Base-by-base conservation (phyloP, 2,797 vertebrate species). In the Bufotes viridis region DNA sequence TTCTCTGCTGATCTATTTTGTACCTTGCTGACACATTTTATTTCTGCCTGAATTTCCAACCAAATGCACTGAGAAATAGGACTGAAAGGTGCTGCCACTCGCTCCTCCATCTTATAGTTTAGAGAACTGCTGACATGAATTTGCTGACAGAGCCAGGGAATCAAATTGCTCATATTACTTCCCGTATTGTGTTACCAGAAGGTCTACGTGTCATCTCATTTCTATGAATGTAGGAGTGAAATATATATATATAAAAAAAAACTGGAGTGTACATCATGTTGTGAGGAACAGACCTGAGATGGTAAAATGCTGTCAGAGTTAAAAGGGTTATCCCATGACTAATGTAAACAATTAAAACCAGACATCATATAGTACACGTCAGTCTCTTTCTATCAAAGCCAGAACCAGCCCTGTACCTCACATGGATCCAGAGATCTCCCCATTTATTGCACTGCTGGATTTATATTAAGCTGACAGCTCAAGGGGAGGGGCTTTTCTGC, bases 1-100 rank as follows among this genome's bases (percentile, higher is more conserved):
- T 83, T 89, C 84, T 82, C 84, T 49, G 88, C 85, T 89, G 88
- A 89, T 89, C 88, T 87, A 84, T 89, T 89, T 84, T 84, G 74
- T 87, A 80, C 85, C 88, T 87, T 89, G 85, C 80, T 89, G 85
- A 89, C 85, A 84, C 51, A 34, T 51, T 87, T 89, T 89, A 89
- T 87, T 89, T 89, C 85, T 89, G 85, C 88, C 67, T 89, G 85
- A 89, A 72, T 87, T 74, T 89, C 81, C 88, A 83, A 79, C 81
- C 74, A 87, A 89, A 84, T 87, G 85, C 53, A 78, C 49, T 49
- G 84, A 65, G 86, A 89, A 86, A 87, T 79, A 87, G 80, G 82
- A 84, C 70, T 63, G 75, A 84, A 78, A 78, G 75, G 88, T 53
- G 76, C 70, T 82, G 81, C 85, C 88, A 80, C 74, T 87, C 29